Evolutionary conservation across 2,888 invertebrate species (phyloP), one percentile per base, ranked within the genome.

Genomic region (Bellardia pandia): DNA sequence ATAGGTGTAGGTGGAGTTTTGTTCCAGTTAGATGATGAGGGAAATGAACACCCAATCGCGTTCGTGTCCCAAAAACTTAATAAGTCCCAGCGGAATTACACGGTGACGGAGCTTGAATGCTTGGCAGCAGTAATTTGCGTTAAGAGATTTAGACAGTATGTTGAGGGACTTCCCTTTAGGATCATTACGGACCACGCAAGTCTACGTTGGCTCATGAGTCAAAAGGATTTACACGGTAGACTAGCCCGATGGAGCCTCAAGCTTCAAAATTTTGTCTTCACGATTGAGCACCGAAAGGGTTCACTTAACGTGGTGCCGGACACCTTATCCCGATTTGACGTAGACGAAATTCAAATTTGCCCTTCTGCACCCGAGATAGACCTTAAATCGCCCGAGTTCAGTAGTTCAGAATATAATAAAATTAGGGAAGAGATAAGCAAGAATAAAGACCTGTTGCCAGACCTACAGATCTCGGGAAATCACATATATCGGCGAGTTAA

Each of bases 221-320:
- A 51, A n/a, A 51, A n/a, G n/a, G 51, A 51, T n/a, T n/a, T 51
- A 7, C 51, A 51, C n/a, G 51, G 51, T n/a, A 51, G 51, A n/a
- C n/a, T 51, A 51, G 51, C 51, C 51, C n/a, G n/a, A n/a, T n/a
- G n/a, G n/a, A n/a, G n/a, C n/a, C n/a, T 51, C 2, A 51, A 51
- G n/a, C 51, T 51, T 51, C 51, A 51, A 14, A n/a, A n/a, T n/a
- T n/a, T n/a, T n/a, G n/a, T n/a, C n/a, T n/a, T 51, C 6, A n/a
- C n/a, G 5, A 51, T 51, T n/a, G 51, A 51, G n/a, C 51, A 51
- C n/a, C 3, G 51, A n/a, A 51, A 51, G n/a, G 51, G 51, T 51
- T 51, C 51, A n/a, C 7, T 51, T n/a, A 51, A 51, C 11, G 51
- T 51, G 51, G 51, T 51, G 7, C 51, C 51, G n/a, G 51, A 51